A percentile compares a stretch with the other conserved stretches of the same genome.
Evolutionary conservation across 2,888 invertebrate genomes (phyloP).

Genomic region (Lasioglossum lativentre): DNA sequence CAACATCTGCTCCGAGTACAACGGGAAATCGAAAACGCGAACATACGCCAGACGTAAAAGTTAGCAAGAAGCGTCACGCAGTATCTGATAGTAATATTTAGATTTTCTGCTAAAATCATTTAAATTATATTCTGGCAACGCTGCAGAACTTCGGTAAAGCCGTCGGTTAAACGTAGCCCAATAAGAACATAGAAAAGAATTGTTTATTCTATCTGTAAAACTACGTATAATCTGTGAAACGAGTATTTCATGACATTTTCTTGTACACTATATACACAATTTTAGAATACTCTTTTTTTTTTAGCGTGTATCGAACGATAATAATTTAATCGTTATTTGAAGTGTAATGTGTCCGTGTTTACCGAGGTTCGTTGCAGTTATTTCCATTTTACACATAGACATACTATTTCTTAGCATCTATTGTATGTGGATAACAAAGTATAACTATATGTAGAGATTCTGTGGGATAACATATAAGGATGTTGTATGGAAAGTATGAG

Average conservation of each 20-base stretch:
- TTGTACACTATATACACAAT: conserved; percentile 12
- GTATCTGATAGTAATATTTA: conserved; percentile 74
- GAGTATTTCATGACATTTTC: conserved; percentile 1
- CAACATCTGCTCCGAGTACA: conserved; percentile 52
- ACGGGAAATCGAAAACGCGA: conserved; percentile 78
- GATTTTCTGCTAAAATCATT: conserved; percentile 51
- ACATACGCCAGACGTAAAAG: conserved; percentile 75
- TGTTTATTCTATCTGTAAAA: not conserved
- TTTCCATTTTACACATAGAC: conserved; percentile 52
- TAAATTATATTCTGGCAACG: conserved; percentile 35
- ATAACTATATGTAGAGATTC: conserved; percentile 37
- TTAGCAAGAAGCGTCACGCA: conserved; percentile 77
- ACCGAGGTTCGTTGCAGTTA: conserved; percentile 45
- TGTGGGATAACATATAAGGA: conserved; percentile 42
- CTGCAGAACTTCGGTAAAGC: conserved; percentile 49
- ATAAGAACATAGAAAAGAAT: not conserved
- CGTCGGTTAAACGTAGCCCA: not conserved
- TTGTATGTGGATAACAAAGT: conserved; percentile 30
- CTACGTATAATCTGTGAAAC: conserved; percentile 2
- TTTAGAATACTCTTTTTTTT: not conserved
- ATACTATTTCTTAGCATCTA: conserved; percentile 53
- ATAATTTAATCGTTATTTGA: not conserved
- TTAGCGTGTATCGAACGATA: not conserved
- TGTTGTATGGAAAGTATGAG: conserved; percentile 29
- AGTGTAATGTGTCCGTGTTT: not conserved